These are phyloP conservation scores for Botrylloides violaceus DNA, from an alignment of 23 tunicate genomes.

Conservation along the genomic window DNA sequence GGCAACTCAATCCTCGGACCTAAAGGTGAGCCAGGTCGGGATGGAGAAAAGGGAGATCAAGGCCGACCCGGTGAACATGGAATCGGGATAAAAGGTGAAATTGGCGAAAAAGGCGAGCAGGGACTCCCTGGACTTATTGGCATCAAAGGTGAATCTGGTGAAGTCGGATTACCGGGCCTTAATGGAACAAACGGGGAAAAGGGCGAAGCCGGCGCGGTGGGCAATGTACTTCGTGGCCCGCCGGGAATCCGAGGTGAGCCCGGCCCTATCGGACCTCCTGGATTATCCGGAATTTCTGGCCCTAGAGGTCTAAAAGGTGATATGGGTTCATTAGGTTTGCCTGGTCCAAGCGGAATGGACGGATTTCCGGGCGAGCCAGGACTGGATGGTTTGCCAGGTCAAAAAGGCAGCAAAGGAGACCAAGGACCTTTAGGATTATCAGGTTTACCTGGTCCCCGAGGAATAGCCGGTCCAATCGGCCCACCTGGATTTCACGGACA, in stretches of 20 bases:
- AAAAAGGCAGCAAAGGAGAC: slow-evolving; percentile 27
- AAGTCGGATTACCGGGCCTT: background rate
- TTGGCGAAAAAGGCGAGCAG: background rate
- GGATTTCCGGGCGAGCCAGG: slow-evolving; percentile 63
- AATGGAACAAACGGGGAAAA: background rate
- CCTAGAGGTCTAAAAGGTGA: background rate
- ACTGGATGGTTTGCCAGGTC: slow-evolving; percentile 51
- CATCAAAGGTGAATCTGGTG: background rate
- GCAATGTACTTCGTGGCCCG: background rate
- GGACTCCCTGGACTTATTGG: background rate
- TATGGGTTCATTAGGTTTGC: background rate
- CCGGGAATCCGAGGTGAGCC: background rate
- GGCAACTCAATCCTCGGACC: background rate
- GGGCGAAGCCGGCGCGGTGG: background rate
- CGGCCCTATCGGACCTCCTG: background rate
- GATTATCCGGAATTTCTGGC: background rate
- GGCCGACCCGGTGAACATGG: background rate
- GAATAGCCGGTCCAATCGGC: background rate
- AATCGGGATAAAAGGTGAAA: background rate
- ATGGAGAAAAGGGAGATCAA: background rate
- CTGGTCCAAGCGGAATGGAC: slow-evolving; percentile 39
- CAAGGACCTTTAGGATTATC: background rate
- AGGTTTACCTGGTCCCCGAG: background rate
- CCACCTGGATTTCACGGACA: background rate
- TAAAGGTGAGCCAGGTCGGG: background rate